Evolutionary conservation across 2,888 invertebrate genomes (phyloP).

Genomic region (Lithophane semibrunnea): DNA sequence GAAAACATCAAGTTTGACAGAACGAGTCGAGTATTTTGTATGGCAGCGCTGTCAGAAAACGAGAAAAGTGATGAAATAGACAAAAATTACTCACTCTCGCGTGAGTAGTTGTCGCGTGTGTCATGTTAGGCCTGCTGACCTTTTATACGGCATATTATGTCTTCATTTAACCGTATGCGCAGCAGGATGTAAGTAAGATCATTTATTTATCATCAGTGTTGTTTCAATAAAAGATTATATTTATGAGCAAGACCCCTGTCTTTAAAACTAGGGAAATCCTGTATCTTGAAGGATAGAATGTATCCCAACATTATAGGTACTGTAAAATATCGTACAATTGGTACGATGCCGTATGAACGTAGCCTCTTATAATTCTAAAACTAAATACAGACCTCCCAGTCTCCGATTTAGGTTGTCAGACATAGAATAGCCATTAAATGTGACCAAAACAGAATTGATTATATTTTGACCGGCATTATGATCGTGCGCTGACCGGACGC

Average conservation of each 20-base stretch:
- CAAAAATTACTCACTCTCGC: too few species aligned
- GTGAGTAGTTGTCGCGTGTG: too few species aligned
- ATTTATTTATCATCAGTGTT: background rate
- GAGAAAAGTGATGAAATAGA: too few species aligned
- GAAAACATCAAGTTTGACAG: too few species aligned
- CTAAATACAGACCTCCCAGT: slow-evolving; percentile 39
- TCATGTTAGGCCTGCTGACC: too few species aligned
- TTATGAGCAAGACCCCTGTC: background rate
- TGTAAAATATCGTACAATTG: background rate
- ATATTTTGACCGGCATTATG: slow-evolving; percentile 45
- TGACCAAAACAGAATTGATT: slow-evolving; percentile 58
- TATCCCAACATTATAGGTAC: background rate
- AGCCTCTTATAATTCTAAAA: slow-evolving; percentile 16
- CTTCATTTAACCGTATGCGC: background rate
- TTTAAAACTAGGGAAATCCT: background rate
- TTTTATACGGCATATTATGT: background rate
- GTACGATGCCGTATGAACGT: background rate
- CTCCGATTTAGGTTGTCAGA: slow-evolving; percentile 26
- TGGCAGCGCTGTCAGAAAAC: too few species aligned
- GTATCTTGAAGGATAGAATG: background rate
- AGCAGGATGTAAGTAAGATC: background rate
- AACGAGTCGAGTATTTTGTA: too few species aligned
- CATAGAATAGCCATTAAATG: slow-evolving; percentile 52
- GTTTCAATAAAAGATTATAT: background rate
- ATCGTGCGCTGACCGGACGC: slow-evolving; percentile 50